A percentile compares a stretch with the other conserved stretches of the same genome.
phyloP scores from a whole-genome alignment of 2,888 invertebrate genomes.

The Caradrina kadenii region DNA sequence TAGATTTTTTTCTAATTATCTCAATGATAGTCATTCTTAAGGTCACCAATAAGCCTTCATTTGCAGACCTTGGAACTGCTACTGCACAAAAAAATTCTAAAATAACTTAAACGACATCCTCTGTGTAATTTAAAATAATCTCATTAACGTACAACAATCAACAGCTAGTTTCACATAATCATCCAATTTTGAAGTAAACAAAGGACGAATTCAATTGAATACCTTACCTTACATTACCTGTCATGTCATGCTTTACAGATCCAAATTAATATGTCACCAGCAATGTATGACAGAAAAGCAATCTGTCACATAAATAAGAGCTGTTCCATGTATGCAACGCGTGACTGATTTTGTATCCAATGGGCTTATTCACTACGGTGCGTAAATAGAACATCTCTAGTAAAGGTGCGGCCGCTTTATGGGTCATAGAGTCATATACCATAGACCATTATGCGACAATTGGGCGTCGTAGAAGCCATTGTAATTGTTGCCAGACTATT shows the following conservation, averaged over 20 bases:
- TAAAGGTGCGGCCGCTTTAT: constrained; percentile 79
- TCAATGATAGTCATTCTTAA: constrained; percentile 23
- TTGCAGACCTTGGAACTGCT: constrained; percentile 44
- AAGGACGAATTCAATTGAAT: constrained; percentile 33
- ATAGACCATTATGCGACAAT: constrained; percentile 76
- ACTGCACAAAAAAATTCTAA: constrained; percentile 47
- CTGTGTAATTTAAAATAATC: constrained; percentile 54
- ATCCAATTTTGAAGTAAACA: constrained; percentile 48
- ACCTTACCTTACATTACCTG: constrained; percentile 35
- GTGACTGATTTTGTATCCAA: constrained; percentile 69
- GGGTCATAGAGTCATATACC: constrained; percentile 73
- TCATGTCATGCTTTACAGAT: constrained; percentile 6
- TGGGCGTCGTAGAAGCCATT: constrained; percentile 78
- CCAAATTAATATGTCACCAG: constrained; percentile 41
- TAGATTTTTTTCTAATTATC: constrained; percentile 3
- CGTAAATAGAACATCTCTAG: constrained; percentile 80
- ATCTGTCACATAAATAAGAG: constrained; percentile 55
- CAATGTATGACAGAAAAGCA: constrained; percentile 27
- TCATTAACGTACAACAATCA: constrained; percentile 25
- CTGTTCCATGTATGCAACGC: constrained; percentile 64
- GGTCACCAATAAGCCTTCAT: constrained; percentile 14
- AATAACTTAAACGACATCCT: constrained; percentile 47
- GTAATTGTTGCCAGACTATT: constrained; percentile 77
- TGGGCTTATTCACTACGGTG: constrained; percentile 67
- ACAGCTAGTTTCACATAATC: constrained; percentile 49